Conservation (phyloP, 2,888 invertebrate genomes). For the Hirudinaria manillensis region DNA sequence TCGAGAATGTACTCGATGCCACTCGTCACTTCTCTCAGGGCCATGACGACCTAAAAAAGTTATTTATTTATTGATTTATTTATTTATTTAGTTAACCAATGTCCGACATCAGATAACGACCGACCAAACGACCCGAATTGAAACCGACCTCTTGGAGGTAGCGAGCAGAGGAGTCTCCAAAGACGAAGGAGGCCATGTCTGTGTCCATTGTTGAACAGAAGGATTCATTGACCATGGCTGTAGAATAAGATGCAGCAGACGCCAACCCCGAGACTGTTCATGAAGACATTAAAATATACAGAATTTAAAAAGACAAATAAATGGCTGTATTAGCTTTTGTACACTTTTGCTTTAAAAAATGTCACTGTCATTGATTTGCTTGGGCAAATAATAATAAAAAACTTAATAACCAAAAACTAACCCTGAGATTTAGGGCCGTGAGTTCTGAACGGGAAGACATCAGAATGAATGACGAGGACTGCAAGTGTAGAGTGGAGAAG, state of each 20-base stretch:
- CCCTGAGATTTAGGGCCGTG: constrained; percentile 41
- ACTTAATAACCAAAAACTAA: too few species aligned
- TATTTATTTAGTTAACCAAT: too few species aligned
- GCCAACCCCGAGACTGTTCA: neutral
- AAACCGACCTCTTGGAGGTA: constrained; percentile 51
- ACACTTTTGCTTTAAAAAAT: too few species aligned
- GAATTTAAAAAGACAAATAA: too few species aligned
- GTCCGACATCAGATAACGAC: too few species aligned
- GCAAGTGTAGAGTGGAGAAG: constrained; percentile 55
- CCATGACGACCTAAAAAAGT: constrained; percentile 49
- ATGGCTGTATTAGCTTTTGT: too few species aligned
- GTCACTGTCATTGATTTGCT: too few species aligned
- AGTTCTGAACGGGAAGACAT: constrained; percentile 48
- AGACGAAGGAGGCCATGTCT: constrained; percentile 49
- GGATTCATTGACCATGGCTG: constrained; percentile 43
- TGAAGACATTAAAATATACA: too few species aligned
- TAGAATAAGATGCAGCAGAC: constrained; percentile 17
- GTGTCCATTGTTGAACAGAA: constrained; percentile 50
- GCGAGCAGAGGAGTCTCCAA: constrained; percentile 47
- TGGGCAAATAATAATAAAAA: too few species aligned
- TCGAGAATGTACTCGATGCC: constrained; percentile 47
- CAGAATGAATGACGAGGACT: constrained; percentile 53
- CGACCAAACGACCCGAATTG: neutral
- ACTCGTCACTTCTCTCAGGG: constrained; percentile 50
- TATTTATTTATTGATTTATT: too few species aligned